These are phyloP conservation scores for Lagopus leucura DNA, from an alignment of 2,113 vertebrate species.

Conservation along the genomic window DNA sequence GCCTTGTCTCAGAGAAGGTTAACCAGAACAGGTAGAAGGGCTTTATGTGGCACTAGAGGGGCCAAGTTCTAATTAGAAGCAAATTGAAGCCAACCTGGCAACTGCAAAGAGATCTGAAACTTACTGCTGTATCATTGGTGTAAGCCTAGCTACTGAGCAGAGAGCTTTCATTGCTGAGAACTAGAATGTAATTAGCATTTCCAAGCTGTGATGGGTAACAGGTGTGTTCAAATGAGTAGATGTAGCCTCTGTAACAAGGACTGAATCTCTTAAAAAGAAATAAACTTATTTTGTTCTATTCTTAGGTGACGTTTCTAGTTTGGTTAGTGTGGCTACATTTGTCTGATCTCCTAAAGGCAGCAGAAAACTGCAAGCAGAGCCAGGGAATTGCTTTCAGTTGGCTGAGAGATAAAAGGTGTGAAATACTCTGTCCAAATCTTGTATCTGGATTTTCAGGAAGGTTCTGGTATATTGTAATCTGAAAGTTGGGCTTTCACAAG, in stretches of 20 bases:
- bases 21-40: not conserved
- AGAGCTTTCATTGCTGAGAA: not conserved
- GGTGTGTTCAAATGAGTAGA: not conserved
- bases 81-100: not conserved
- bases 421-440: not conserved
- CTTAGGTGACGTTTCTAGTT: not conserved
- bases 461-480: too few relatives aligned
- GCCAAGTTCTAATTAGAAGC: not conserved
- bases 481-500: not conserved
- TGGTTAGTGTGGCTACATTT: not conserved
- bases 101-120: not conserved
- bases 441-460: not conserved
- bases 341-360: not conserved
- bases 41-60: not conserved
- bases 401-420: not conserved
- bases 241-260: not conserved
- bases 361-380: not conserved
- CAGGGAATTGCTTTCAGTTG: not conserved
- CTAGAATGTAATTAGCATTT: not conserved
- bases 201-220: not conserved
- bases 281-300: not conserved
- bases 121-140: not conserved
- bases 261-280: not conserved
- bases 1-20: not conserved
- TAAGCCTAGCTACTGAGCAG: not conserved